Evolutionary conservation across 2,888 invertebrate species (phyloP).

Genomic region (Phragmatobia fuliginosa): DNA sequence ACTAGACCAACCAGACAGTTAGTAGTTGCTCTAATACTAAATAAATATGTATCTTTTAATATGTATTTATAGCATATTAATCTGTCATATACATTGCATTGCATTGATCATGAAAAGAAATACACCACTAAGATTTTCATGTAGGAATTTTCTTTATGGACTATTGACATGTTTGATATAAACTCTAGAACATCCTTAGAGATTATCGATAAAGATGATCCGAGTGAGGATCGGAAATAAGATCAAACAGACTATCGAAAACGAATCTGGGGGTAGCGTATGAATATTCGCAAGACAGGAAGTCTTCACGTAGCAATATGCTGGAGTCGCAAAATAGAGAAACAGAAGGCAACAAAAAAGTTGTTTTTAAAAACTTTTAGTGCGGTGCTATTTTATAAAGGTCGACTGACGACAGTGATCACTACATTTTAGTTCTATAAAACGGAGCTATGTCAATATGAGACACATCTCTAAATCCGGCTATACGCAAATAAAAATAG

Average conservation of each 20-base stretch:
- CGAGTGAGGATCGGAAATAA: neutral
- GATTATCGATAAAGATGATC: neutral
- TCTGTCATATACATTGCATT: too few relatives aligned
- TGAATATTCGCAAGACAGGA: too few relatives aligned
- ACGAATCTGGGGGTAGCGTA: too few relatives aligned
- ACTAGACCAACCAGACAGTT: too few relatives aligned
- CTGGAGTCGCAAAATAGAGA: neutral
- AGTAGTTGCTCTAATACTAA: too few relatives aligned
- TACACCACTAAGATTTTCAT: neutral
- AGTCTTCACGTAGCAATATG: too few relatives aligned
- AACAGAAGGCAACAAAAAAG: neutral
- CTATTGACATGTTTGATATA: too few relatives aligned
- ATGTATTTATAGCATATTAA: too few relatives aligned
- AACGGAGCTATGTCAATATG: neutral
- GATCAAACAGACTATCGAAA: neutral
- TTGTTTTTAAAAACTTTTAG: neutral
- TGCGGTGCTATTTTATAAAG: neutral
- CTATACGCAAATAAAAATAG: too few relatives aligned
- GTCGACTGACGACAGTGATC: too few relatives aligned
- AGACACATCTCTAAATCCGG: neutral
- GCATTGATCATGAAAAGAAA: neutral
- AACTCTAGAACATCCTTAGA: too few relatives aligned
- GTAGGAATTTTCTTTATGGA: neutral
- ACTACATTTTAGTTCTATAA: neutral
- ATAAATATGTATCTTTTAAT: too few relatives aligned